Conservation (phyloP, 2,797 vertebrate genomes). For the Gallirallus australis region DNA sequence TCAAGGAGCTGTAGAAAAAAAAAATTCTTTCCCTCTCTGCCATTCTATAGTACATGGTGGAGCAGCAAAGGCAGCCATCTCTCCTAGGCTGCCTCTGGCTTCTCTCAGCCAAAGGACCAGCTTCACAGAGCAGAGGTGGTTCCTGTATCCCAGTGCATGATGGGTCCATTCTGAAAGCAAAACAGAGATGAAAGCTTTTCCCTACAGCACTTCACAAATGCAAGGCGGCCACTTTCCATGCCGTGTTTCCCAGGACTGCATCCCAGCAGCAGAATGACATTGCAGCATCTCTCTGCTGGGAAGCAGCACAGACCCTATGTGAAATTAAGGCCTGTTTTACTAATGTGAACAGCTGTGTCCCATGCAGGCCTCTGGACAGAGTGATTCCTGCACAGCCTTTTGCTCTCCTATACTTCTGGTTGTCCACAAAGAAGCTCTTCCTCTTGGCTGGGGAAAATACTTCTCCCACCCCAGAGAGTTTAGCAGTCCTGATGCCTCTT, state of each 20-base stretch:
- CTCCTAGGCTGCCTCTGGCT: background rate
- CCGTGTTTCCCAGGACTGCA: background rate
- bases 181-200: background rate
- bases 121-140: background rate
- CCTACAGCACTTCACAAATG: background rate
- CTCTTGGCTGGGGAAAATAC: background rate
- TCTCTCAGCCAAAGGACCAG: background rate
- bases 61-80: accelerated
- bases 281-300: background rate
- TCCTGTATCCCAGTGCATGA: background rate
- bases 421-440: background rate
- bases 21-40: background rate
- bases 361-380: background rate
- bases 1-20: background rate
- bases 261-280: background rate
- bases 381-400: background rate
- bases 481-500: background rate
- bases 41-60: background rate
- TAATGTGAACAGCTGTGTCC: background rate
- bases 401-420: background rate
- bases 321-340: background rate
- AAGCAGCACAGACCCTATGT: background rate
- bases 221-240: background rate
- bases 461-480: background rate
- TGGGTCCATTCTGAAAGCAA: background rate